phyloP scores from a whole-genome alignment of 2,113 vertebrate species.

The Chascanopsetta lugubris region DNA sequence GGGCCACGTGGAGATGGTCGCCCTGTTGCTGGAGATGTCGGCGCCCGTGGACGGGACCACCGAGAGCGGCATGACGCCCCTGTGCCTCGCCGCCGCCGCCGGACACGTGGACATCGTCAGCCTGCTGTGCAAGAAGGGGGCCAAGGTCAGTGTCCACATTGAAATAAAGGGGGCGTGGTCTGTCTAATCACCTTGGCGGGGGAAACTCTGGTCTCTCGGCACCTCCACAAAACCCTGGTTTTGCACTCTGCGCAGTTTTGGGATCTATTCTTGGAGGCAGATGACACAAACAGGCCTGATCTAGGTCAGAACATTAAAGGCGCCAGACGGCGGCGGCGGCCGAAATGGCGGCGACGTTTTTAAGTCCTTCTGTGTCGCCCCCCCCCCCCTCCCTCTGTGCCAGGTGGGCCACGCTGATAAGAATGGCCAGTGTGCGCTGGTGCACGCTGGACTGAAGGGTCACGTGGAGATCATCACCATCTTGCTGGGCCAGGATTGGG shows the following conservation, averaged over 20 bases:
- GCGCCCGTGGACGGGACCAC: slow-evolving; percentile 86
- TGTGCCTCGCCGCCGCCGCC: slow-evolving; percentile 89
- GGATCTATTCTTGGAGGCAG: slow-evolving; percentile 54
- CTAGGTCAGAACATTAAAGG: slow-evolving; percentile 53
- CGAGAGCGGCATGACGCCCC: slow-evolving; percentile 89
- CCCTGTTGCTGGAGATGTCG: slow-evolving; percentile 89
- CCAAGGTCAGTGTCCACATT: slow-evolving; percentile 85
- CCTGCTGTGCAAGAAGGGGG: slow-evolving; percentile 89
- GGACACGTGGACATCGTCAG: slow-evolving; percentile 88
- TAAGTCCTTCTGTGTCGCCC: slow-evolving; percentile 53
- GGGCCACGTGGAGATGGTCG: slow-evolving; percentile 92
- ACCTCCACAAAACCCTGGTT: slow-evolving; percentile 26
- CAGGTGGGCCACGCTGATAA: slow-evolving; percentile 93
- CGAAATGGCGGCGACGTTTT: no score
- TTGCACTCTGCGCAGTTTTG: slow-evolving; percentile 30
- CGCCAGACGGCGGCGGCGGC: slow-evolving; percentile 6
- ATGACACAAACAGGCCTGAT: slow-evolving; percentile 35
- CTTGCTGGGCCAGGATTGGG: slow-evolving; percentile 86
- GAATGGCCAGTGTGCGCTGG: slow-evolving; percentile 92
- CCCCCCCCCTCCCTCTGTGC: no score
- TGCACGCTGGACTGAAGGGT: slow-evolving; percentile 91
- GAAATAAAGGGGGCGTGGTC: background rate
- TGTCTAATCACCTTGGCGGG: slow-evolving; percentile 1
- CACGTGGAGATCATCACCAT: slow-evolving; percentile 86
- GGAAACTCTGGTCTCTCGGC: slow-evolving; percentile 6